A percentile compares a stretch with the other conserved stretches of the same genome.
Conservation (phyloP, 2,888 invertebrate genomes). For the Pachycephus smyrnensis region DNA sequence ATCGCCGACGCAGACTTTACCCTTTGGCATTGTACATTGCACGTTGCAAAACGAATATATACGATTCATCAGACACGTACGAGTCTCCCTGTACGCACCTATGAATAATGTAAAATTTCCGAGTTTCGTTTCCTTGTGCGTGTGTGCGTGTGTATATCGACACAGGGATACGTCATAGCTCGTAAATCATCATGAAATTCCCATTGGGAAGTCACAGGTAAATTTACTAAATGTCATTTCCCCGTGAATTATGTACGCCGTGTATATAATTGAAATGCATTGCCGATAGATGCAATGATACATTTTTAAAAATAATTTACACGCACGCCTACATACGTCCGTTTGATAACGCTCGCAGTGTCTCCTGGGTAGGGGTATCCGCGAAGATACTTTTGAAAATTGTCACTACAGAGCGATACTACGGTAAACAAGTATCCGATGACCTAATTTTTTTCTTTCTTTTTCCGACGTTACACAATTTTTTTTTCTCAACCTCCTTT, state of each 20-base stretch:
- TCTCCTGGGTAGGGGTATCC: no score
- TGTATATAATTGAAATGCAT: background rate
- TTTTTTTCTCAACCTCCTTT: background rate
- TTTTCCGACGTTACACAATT: background rate
- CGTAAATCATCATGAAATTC: constrained; percentile 30
- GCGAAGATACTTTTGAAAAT: background rate
- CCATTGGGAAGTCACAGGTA: background rate
- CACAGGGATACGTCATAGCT: constrained; percentile 31
- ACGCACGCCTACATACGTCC: background rate
- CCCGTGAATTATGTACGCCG: background rate
- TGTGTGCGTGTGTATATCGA: constrained; percentile 19
- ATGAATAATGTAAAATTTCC: constrained; percentile 49
- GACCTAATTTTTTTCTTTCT: background rate
- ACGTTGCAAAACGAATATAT: background rate
- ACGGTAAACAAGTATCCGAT: background rate
- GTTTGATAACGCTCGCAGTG: no score
- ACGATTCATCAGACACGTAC: background rate
- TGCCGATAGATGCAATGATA: background rate
- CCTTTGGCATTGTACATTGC: background rate
- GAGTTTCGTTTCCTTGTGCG: constrained; percentile 16
- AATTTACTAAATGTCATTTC: background rate
- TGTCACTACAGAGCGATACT: no score
- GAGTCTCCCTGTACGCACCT: constrained; percentile 12
- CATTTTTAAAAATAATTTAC: background rate
- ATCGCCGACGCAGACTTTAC: background rate